Evolutionary conservation across 2,113 vertebrate species (phyloP), one percentile per base, ranked within the genome.

Genomic region (Halcyon senegalensis): DNA sequence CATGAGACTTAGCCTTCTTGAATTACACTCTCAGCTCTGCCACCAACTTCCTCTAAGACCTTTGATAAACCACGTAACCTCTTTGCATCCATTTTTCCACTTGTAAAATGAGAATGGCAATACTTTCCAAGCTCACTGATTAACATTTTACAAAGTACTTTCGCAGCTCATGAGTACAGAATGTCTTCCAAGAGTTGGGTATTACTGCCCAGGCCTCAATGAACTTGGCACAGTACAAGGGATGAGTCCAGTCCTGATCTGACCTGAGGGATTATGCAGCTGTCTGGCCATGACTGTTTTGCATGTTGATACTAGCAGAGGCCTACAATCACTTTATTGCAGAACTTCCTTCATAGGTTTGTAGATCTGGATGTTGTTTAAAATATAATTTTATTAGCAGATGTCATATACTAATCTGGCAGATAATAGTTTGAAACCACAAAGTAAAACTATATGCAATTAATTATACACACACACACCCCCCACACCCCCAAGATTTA

Each of bases 161-260:
- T 73, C 74, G 15, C 33, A 53, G 33, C 33, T 60, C 0, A 0
- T 24, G 18, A 63, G 18, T 37, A 44, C 25, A 56, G 63, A 43
- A 56, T 0, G 0, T 48, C 33, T 69, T 8, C 5, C 25, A 46
- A 89, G 27, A 77, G 27, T 28, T 64, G 66, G 14, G 4, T 30
- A 5, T 69, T 83, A 41, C 13, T 86, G 79, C 33, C 23, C 58
- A 69, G 48, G 35, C 35, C 16, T 55, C 4, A 3, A 16, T 44
- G 44, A 89, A 37, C 43, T 68, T 0, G 0, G 30, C 59, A 56
- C 4, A 8, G 9, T 51, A 14, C 0, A 1, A 70, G 24, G 28
- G 31, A 19, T 2, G 7, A 35, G 43, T 9, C 18, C 19, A 56
- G 44, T 43, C 21, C 23, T 68, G 23, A 7, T 73, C 67, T 72